Evolutionary conservation across 2,888 invertebrate genomes (phyloP).

Genomic region (Caenorhabditis zanzibari): DNA sequence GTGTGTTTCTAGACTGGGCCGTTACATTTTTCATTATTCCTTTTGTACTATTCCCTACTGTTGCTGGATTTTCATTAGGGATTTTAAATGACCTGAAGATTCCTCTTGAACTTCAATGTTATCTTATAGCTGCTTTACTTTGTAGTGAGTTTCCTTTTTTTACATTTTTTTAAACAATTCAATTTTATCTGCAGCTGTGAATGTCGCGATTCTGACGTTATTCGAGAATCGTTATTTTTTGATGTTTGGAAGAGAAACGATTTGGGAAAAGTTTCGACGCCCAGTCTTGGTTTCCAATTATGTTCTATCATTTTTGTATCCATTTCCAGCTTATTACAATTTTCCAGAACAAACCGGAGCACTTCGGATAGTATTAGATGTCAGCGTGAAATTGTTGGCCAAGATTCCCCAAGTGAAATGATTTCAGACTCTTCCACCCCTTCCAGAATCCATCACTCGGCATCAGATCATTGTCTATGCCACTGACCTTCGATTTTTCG

Average conservation of each 20-base stretch:
- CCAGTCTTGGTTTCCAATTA: slow-evolving; percentile 4
- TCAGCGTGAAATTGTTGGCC: neutral
- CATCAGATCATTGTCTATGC: slow-evolving; percentile 22
- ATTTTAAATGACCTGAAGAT: neutral
- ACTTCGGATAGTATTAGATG: neutral
- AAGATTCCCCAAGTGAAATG: neutral
- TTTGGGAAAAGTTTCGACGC: slow-evolving; percentile 1
- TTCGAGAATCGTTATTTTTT: slow-evolving; percentile 35
- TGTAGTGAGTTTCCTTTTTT: slow-evolving; percentile 3
- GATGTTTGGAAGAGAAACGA: slow-evolving; percentile 2
- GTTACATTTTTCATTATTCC: slow-evolving; percentile 12
- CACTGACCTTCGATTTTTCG: slow-evolving; percentile 6
- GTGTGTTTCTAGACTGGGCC: slow-evolving; percentile 10
- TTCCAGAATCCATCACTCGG: neutral
- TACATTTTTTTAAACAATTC: too few relatives aligned
- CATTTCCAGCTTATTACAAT: neutral
- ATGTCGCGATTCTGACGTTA: neutral
- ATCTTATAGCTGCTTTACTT: neutral
- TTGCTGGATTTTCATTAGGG: slow-evolving; percentile 29
- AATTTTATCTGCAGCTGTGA: slow-evolving; percentile 3
- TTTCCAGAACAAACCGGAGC: slow-evolving; percentile 15
- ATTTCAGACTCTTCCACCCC: slow-evolving; percentile 3
- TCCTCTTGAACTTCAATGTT: slow-evolving; percentile 8
- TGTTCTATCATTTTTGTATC: slow-evolving; percentile 14
- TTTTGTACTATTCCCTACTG: slow-evolving; percentile 5